Evolutionary conservation across 2,797 vertebrate species (phyloP).

Genomic region (Microctenopoma steveboyesi): DNA sequence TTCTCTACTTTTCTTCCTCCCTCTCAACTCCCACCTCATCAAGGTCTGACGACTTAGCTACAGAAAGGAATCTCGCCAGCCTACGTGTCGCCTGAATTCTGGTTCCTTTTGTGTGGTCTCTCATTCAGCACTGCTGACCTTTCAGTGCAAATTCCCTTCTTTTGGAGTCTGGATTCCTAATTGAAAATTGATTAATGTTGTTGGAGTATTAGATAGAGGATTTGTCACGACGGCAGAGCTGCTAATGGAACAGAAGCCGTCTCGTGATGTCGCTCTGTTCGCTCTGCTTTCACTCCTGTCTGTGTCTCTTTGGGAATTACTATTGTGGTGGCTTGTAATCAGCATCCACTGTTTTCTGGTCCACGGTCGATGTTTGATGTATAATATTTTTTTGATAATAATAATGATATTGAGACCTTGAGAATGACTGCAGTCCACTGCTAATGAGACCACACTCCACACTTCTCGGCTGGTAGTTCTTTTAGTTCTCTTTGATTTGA

Average conservation of each 20-base stretch:
- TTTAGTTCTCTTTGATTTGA: background rate
- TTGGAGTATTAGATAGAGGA: conserved; percentile 33
- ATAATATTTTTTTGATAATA: background rate
- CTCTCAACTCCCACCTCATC: conserved; percentile 38
- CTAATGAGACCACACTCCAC: background rate
- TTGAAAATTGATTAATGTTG: conserved; percentile 64
- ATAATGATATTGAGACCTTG: background rate
- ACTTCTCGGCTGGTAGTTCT: background rate
- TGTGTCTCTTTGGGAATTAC: conserved; percentile 7
- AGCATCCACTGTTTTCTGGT: background rate
- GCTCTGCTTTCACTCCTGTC: conserved; percentile 7
- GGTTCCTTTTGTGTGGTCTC: conserved; percentile 13
- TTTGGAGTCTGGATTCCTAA: conserved; percentile 54
- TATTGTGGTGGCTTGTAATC: background rate
- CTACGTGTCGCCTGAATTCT: conserved; percentile 14
- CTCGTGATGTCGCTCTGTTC: conserved; percentile 23
- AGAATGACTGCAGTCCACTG: background rate
- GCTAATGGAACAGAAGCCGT: conserved; percentile 38
- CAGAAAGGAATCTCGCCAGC: conserved; percentile 3
- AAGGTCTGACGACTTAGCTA: conserved; percentile 27
- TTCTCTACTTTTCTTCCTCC: conserved; percentile 38
- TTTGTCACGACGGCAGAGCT: conserved; percentile 51
- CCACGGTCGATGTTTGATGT: background rate
- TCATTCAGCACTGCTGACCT: conserved; percentile 41
- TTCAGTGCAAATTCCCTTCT: conserved; percentile 36